A percentile compares a stretch with the other conserved stretches of the same genome.
These are phyloP conservation scores for Moxostoma hubbsi DNA, from an alignment of 2,797 vertebrate species.

Conservation along the genomic window DNA sequence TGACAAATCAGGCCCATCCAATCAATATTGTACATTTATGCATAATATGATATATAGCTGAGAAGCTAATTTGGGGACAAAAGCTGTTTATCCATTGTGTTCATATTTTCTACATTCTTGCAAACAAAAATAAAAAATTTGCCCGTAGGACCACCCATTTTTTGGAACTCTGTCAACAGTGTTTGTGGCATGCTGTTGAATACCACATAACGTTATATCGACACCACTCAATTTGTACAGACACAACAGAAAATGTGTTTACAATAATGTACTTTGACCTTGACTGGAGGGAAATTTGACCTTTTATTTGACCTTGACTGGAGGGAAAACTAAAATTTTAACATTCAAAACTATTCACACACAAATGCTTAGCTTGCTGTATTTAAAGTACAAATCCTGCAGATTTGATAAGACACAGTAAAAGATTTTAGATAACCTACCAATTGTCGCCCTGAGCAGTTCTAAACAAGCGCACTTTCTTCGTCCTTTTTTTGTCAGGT, in stretches of 20 bases:
- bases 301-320: slow-evolving; percentile 22
- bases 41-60: neutral
- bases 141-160: neutral
- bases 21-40: neutral
- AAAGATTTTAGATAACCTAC: neutral
- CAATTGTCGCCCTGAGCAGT: too few relatives aligned
- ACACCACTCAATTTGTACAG: neutral
- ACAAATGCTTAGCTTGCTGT: neutral
- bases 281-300: slow-evolving; percentile 7
- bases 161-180: neutral
- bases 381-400: slow-evolving; percentile 9
- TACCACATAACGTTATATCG: too few relatives aligned
- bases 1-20: neutral
- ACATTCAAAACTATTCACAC: neutral
- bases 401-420: neutral
- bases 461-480: neutral
- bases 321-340: slow-evolving; percentile 3
- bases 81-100: neutral
- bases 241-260: slow-evolving; percentile 2
- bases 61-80: neutral
- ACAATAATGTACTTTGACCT: slow-evolving; percentile 11
- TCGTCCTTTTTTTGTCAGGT: slow-evolving; percentile 16
- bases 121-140: neutral
- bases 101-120: neutral
- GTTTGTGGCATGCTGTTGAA: too few relatives aligned